phyloP scores from a whole-genome alignment of 2,888 invertebrate species.

The Agriopis marginaria region DNA sequence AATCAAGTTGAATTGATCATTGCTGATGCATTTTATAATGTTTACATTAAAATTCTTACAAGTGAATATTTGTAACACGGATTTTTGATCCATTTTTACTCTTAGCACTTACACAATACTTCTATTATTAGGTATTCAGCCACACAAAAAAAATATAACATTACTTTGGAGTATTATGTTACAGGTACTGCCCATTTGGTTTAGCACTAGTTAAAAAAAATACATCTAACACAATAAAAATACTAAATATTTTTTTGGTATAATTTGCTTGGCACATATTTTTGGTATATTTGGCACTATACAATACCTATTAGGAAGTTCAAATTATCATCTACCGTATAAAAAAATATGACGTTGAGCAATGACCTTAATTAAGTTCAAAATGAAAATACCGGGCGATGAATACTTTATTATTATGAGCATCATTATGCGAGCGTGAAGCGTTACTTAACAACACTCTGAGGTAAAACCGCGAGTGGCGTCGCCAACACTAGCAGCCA shows the following conservation, averaged over 20 bases:
- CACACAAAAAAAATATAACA: slow-evolving; percentile 55
- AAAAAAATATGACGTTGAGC: slow-evolving; percentile 73
- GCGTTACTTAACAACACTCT: slow-evolving; percentile 45
- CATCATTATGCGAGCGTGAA: slow-evolving; percentile 51
- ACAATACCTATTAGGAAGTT: slow-evolving; percentile 58
- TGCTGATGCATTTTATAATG: slow-evolving; percentile 44
- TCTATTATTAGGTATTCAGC: slow-evolving; percentile 26
- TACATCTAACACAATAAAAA: slow-evolving; percentile 48
- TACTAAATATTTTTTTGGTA: slow-evolving; percentile 54
- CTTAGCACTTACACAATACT: slow-evolving; percentile 19
- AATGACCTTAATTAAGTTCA: slow-evolving; percentile 69
- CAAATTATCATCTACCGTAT: slow-evolving; percentile 63
- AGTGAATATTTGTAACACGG: slow-evolving; percentile 15
- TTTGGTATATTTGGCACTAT: slow-evolving; percentile 70
- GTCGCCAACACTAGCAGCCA: slow-evolving; percentile 15
- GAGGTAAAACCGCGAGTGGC: slow-evolving; percentile 35
- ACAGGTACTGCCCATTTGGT: slow-evolving; percentile 81
- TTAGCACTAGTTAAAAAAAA: slow-evolving; percentile 46
- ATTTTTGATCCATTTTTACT: slow-evolving; percentile 20
- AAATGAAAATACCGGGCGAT: slow-evolving; percentile 78
- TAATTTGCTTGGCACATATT: slow-evolving; percentile 59
- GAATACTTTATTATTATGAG: slow-evolving; percentile 72
- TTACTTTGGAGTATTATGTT: slow-evolving; percentile 73
- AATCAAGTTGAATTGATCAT: slow-evolving; percentile 48
- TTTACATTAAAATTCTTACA: slow-evolving; percentile 18